Percentiles rank a stretch among this genome's conserved stretches.
These are phyloP conservation scores for Parnassius orleans DNA, from an alignment of 2,888 invertebrate genomes.

Conservation along the genomic window DNA sequence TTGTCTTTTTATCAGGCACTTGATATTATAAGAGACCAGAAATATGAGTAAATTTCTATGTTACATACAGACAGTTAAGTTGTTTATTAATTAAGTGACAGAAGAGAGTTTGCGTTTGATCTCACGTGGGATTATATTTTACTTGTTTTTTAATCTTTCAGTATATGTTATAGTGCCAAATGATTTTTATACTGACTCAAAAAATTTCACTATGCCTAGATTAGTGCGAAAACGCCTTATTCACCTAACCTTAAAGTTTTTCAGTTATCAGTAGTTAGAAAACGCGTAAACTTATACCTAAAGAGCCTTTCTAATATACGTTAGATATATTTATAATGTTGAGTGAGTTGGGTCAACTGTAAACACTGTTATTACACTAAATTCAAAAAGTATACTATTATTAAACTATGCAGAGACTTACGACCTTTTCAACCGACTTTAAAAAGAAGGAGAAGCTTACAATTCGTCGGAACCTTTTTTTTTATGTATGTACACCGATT, in stretches of 20 bases:
- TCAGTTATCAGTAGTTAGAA: slow-evolving; percentile 6
- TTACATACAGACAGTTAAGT: slow-evolving; percentile 1
- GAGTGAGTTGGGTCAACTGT: too few relatives aligned
- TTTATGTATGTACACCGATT: too few relatives aligned
- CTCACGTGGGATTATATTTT: slow-evolving; percentile 17
- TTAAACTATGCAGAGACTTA: not conserved
- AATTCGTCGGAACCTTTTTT: too few relatives aligned
- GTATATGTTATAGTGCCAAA: slow-evolving; percentile 48
- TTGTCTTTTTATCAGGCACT: not conserved
- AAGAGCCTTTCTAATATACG: slow-evolving; percentile 21
- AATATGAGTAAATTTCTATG: not conserved
- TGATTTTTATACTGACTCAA: slow-evolving; percentile 1
- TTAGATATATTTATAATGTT: slow-evolving; percentile 12
- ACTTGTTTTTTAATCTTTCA: slow-evolving; percentile 33
- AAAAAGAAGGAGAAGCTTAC: too few relatives aligned
- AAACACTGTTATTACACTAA: too few relatives aligned
- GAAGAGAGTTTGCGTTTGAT: slow-evolving; percentile 18
- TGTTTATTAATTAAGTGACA: slow-evolving; percentile 3
- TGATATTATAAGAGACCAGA: not conserved
- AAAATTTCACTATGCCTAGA: not conserved
- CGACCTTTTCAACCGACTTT: too few relatives aligned
- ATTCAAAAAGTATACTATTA: too few relatives aligned
- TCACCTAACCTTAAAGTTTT: too few relatives aligned
- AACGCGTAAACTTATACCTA: slow-evolving; percentile 28
- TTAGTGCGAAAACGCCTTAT: not conserved